Conservation (phyloP, 2,797 vertebrate species). For the Champsocephalus esox region DNA sequence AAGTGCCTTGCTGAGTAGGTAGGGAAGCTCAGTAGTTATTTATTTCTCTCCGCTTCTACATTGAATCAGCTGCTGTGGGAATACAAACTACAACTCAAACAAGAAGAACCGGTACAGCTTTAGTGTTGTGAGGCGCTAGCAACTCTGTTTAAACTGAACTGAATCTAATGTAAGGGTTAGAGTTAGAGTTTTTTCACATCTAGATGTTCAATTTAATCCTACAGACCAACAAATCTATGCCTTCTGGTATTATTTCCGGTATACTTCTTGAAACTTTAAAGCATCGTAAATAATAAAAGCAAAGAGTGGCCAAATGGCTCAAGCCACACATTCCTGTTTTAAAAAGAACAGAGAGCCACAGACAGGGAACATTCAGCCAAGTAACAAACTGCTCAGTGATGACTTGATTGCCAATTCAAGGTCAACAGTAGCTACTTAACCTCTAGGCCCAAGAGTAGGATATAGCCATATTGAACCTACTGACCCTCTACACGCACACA, state of each 20-base stretch:
- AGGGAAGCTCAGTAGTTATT: constrained; percentile 6
- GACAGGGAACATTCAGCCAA: constrained; percentile 30
- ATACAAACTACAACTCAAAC: neutral
- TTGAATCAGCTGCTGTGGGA: neutral
- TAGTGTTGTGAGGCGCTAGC: neutral
- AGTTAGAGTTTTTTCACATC: neutral
- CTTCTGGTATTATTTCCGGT: neutral
- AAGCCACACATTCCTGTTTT: constrained; percentile 7
- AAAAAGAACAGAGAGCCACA: constrained; percentile 25
- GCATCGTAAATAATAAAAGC: neutral
- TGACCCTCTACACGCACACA: constrained; percentile 28
- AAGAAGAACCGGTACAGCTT: neutral
- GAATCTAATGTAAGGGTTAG: constrained; percentile 3
- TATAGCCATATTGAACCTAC: constrained; percentile 43
- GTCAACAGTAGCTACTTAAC: constrained; percentile 58
- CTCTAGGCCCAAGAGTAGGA: constrained; percentile 35
- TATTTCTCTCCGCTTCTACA: neutral
- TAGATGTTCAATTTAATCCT: neutral
- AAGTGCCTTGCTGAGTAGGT: constrained; percentile 47
- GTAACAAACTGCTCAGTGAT: constrained; percentile 41
- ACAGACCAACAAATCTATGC: neutral
- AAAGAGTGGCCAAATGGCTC: constrained; percentile 25
- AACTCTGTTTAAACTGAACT: neutral
- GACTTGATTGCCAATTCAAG: constrained; percentile 35
- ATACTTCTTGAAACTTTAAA: neutral